A percentile compares a stretch with the other conserved stretches of the same genome.
phyloP scores from a whole-genome alignment of 2,888 invertebrate genomes.

The Tipula vernalis region DNA sequence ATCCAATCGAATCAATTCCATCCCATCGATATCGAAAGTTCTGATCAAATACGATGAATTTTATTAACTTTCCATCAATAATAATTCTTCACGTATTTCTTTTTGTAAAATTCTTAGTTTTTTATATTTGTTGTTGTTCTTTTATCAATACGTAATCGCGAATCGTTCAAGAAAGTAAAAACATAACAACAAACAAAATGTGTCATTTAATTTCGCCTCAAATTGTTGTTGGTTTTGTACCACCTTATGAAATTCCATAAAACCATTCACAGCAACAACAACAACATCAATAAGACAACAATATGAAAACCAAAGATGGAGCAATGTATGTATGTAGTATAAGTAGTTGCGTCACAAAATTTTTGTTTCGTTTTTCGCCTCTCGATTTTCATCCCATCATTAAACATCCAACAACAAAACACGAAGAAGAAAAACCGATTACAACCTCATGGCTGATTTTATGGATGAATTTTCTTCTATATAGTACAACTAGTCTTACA shows the following conservation, averaged over 20 bases:
- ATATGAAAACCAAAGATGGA: not conserved
- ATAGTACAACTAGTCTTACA: not conserved
- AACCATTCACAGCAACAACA: not conserved
- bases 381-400: not conserved
- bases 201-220: not conserved
- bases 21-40: not conserved
- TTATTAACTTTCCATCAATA: not conserved
- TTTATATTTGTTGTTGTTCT: not conserved
- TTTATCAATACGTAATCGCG: not conserved
- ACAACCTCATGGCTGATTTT: not conserved
- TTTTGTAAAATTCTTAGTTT: not conserved
- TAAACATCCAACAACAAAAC: not conserved
- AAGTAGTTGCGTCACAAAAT: not conserved
- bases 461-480: not conserved
- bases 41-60: not conserved
- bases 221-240: not conserved
- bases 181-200: not conserved
- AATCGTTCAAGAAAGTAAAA: not conserved
- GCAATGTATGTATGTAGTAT: not conserved
- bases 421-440: not conserved
- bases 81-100: not conserved
- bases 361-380: not conserved
- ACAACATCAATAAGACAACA: not conserved
- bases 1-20: not conserved
- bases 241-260: not conserved